Conservation (phyloP, 2,797 vertebrate genomes). For the Enteromius argenteus region DNA sequence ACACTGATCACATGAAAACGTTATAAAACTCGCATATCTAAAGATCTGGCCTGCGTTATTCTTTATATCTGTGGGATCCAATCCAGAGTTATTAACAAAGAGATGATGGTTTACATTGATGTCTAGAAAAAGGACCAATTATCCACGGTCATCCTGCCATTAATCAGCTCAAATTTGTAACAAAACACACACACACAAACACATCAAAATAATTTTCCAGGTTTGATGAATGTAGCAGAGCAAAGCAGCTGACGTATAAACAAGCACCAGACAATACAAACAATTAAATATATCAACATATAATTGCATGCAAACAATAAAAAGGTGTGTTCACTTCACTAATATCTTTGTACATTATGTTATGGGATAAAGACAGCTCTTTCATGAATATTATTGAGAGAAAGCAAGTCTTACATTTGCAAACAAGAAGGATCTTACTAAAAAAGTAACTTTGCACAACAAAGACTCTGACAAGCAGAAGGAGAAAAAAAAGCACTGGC, state of each 20-base stretch:
- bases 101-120: slow-evolving; percentile 93
- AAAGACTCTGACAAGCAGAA: neutral
- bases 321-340: neutral
- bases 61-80: slow-evolving; percentile 85
- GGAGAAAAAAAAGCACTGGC: neutral
- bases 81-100: slow-evolving; percentile 96
- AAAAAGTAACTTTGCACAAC: slow-evolving; percentile 31
- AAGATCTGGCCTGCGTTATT: slow-evolving; percentile 87
- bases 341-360: neutral
- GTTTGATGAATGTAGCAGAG: slow-evolving; percentile 33
- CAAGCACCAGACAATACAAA: neutral
- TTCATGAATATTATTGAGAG: neutral
- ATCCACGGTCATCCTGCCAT: slow-evolving; percentile 89
- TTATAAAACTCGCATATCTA: slow-evolving; percentile 63
- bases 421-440: neutral
- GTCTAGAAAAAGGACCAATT: slow-evolving; percentile 88
- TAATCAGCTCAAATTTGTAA: slow-evolving; percentile 92
- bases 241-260: slow-evolving; percentile 3
- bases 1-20: neutral
- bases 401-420: neutral
- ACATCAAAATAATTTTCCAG: slow-evolving; percentile 69
- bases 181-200: slow-evolving; percentile 75
- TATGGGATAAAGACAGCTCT: neutral
- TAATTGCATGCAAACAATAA: slow-evolving; percentile 8
- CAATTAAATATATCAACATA: neutral